Evolutionary conservation across 2,797 vertebrate species (phyloP), one percentile per base, ranked within the genome.

Genomic region (Gymnoscopelus braueri): DNA sequence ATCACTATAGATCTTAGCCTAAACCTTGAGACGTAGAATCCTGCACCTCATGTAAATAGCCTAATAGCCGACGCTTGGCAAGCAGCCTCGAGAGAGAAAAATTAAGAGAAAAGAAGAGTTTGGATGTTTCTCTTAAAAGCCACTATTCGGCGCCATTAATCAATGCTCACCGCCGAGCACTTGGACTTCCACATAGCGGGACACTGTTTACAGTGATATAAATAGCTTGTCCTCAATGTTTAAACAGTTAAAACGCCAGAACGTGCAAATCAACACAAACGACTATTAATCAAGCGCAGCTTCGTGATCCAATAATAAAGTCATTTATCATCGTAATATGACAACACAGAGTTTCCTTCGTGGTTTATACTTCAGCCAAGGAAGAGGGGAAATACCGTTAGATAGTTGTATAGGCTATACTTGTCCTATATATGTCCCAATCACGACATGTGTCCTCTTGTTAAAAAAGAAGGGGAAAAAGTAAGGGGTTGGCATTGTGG

Each of bases 271-370:
- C 84, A 74, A 60, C 63, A 63, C 66, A 65, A 74, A 64, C 39
- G 35, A 67, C 70, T 47, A 73, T 90, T 81, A 86, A 87, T 86
- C 85, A 84, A 75, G 24, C 81, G 23, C 63, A 26, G 77, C 71
- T 74, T 81, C 66, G 60, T 50, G 66, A 58, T 67, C 51, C 55
- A 72, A 71, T 26, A 11, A 39, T 64, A 0, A 2, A n/a, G 60
- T 60, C 72, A 79, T 90, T 82, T 63, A 79, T 86, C 88, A 88
- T 73, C 50, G 65, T 49, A 70, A 82, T 56, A 62, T 85, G 79
- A 78, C 72, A 81, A 60, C 39, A 44, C 64, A 5, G 59, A 53
- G 74, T 64, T 78, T 74, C 69, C 53, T 67, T 70, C 71, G 68
- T 69, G 64, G 50, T 57, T 66, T 70, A 19, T 15, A 48, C 5